These are phyloP conservation scores for Helicoverpa assulta DNA, from an alignment of 2,888 invertebrate species.

Conservation along the genomic window DNA sequence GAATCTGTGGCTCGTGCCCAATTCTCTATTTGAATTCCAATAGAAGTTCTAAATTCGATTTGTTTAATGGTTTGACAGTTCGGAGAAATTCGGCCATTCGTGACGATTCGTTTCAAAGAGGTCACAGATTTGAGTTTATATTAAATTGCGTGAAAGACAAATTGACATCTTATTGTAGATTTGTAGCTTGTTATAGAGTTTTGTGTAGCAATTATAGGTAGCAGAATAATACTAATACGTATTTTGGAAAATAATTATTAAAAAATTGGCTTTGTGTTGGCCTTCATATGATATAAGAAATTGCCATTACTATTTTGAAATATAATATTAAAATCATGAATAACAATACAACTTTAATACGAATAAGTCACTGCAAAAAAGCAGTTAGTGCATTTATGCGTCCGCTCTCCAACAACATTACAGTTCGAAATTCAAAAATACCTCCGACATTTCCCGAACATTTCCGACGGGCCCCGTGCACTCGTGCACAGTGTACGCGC, in stretches of 20 bases:
- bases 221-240: neutral
- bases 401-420: neutral
- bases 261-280: no score
- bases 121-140: conserved; percentile 11
- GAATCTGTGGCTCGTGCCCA: conserved; percentile 40
- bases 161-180: conserved; percentile 1
- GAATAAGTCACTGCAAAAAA: no score
- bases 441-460: conserved; percentile 1
- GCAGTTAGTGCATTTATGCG: no score
- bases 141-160: conserved; percentile 31
- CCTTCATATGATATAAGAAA: no score
- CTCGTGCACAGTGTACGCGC: conserved; percentile 59
- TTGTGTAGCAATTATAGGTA: no score
- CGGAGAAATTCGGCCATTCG: conserved; percentile 37
- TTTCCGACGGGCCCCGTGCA: conserved; percentile 6
- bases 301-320: no score
- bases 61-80: conserved; percentile 38
- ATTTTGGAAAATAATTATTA: no score
- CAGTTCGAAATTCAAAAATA: neutral
- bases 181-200: no score
- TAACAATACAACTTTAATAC: no score
- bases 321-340: no score
- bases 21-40: conserved; percentile 48
- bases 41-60: conserved; percentile 31
- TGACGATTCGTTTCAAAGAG: conserved; percentile 46